phyloP scores from a whole-genome alignment of 2,113 vertebrate species.

The Proterorhinus semilunaris region DNA sequence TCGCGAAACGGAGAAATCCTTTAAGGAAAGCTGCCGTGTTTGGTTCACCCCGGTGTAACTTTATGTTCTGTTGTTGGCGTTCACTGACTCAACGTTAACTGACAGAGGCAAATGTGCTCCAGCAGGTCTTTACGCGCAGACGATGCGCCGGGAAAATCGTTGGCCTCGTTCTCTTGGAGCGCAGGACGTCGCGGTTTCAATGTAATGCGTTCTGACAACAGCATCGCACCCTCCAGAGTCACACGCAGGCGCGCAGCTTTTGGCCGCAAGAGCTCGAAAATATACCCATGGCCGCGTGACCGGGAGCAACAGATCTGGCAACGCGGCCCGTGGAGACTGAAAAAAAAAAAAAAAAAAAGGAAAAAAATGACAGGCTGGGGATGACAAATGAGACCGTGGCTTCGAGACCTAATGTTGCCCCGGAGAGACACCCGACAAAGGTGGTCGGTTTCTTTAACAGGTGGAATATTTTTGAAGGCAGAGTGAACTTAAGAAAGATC shows the following conservation, averaged over 20 bases:
- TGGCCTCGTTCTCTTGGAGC: conserved; percentile 56
- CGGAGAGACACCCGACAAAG: neutral
- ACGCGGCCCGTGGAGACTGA: conserved; percentile 16
- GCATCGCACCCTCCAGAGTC: conserved; percentile 38
- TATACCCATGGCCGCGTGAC: conserved; percentile 4
- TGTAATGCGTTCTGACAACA: conserved; percentile 58
- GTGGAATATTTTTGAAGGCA: neutral
- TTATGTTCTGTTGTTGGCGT: neutral
- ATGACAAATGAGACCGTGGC: conserved; percentile 32
- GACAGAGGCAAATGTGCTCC: conserved; percentile 3
- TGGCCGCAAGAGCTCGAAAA: conserved; percentile 20
- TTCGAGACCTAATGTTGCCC: neutral
- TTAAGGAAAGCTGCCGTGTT: conserved; percentile 1
- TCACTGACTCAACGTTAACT: neutral
- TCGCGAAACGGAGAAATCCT: neutral
- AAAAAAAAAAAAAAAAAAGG: conserved; percentile 15
- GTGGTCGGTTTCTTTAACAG: neutral
- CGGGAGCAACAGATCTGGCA: conserved; percentile 15
- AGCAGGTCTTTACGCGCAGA: neutral
- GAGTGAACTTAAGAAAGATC: too few species aligned
- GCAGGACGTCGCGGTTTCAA: conserved; percentile 53
- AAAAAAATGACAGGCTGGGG: conserved; percentile 23
- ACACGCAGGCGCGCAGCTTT: conserved; percentile 19
- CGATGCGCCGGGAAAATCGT: conserved; percentile 18
- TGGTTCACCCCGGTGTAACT: neutral